These are phyloP conservation scores for Drosophila kuntzei DNA, from an alignment of 2,888 invertebrate genomes.

Conservation along the genomic window DNA sequence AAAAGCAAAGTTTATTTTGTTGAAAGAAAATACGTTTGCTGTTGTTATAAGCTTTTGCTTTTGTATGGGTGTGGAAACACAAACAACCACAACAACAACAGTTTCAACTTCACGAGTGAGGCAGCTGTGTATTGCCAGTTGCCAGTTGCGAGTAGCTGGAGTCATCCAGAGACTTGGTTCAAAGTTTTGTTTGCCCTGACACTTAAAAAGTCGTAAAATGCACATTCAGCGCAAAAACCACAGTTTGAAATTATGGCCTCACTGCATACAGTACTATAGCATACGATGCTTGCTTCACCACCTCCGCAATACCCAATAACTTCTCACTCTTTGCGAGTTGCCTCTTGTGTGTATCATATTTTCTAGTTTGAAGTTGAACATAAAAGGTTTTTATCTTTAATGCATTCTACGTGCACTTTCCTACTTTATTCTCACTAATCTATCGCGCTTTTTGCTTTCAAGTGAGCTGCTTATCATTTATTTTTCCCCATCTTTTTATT, in stretches of 20 bases:
- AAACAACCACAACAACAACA: slow-evolving; percentile 17
- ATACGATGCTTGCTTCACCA: background rate
- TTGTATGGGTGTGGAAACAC: slow-evolving; percentile 42
- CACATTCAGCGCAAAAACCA: slow-evolving; percentile 73
- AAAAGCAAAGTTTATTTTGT: slow-evolving; percentile 62
- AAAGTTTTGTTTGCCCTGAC: slow-evolving; percentile 73
- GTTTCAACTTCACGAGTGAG: slow-evolving; percentile 3
- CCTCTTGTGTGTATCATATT: slow-evolving; percentile 53
- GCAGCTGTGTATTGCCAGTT: slow-evolving; percentile 32
- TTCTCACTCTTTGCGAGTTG: slow-evolving; percentile 4
- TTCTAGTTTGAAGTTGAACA: slow-evolving; percentile 60
- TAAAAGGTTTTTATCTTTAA: slow-evolving; percentile 61
- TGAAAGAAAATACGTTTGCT: slow-evolving; percentile 62
- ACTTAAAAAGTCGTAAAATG: slow-evolving; percentile 80
- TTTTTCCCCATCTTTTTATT: background rate
- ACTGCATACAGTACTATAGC: slow-evolving; percentile 28
- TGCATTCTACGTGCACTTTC: slow-evolving; percentile 57
- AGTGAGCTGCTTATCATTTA: slow-evolving; percentile 5
- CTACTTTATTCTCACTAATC: slow-evolving; percentile 22
- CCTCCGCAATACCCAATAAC: background rate
- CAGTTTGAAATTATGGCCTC: slow-evolving; percentile 70
- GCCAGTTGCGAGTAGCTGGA: slow-evolving; percentile 17
- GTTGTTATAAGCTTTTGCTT: slow-evolving; percentile 45
- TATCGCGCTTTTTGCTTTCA: slow-evolving; percentile 3
- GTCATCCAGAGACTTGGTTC: slow-evolving; percentile 31